A percentile compares a stretch with the other conserved stretches of the same genome.
phyloP scores from a whole-genome alignment of 30 jellyfish, hydroid and myxozoan genomes.

The Turritopsis dohrnii region DNA sequence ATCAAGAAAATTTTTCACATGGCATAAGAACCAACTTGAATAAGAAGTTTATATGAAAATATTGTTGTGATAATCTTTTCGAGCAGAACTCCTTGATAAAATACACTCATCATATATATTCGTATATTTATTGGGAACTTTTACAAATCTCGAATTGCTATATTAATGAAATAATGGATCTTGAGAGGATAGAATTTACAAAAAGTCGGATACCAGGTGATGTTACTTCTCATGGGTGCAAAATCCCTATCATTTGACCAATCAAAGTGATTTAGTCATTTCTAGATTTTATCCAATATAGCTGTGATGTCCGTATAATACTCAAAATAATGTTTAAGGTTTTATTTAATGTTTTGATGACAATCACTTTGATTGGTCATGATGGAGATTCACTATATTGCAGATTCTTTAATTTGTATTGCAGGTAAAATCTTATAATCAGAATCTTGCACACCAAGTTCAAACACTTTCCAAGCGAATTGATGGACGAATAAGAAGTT shows the following conservation, averaged over 20 bases:
- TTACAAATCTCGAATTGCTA: too few relatives aligned
- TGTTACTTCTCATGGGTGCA: background rate
- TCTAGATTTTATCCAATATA: background rate
- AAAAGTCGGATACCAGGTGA: constrained; percentile 30
- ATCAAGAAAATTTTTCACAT: background rate
- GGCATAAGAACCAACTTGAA: background rate
- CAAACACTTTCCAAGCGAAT: constrained; percentile 76
- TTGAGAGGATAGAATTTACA: constrained; percentile 16
- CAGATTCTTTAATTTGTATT: background rate
- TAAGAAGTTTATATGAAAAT: background rate
- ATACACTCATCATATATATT: background rate
- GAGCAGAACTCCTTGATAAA: background rate
- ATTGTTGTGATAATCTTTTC: background rate
- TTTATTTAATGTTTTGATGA: background rate
- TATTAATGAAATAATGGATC: background rate
- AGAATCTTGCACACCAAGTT: constrained; percentile 85
- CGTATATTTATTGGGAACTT: too few relatives aligned
- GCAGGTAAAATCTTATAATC: constrained; percentile 62
- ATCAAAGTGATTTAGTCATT: background rate
- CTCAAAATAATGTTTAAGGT: background rate
- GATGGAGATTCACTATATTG: background rate
- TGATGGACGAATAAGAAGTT: constrained; percentile 59
- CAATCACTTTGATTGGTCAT: background rate
- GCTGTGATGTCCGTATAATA: too few relatives aligned
- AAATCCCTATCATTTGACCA: background rate